Evolutionary conservation across 2,888 invertebrate species (phyloP).

Genomic region (Pristionchus mayeri): DNA sequence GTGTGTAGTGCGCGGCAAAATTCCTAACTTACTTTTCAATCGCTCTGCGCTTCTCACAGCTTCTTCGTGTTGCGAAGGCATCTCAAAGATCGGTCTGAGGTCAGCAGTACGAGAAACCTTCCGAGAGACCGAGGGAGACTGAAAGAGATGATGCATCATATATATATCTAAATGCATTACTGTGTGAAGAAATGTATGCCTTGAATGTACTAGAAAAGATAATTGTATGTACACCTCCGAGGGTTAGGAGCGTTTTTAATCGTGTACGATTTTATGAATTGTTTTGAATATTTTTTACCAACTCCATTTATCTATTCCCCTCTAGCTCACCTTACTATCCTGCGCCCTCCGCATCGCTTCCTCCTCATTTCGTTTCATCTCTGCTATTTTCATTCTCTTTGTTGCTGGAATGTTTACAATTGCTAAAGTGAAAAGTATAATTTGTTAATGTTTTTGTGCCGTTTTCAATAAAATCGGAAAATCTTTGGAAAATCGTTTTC

Average conservation of each 20-base stretch:
- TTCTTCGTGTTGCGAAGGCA: background rate
- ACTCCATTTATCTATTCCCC: no score
- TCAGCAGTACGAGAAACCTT: conserved; percentile 43
- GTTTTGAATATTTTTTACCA: no score
- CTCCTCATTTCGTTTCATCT: conserved; percentile 50
- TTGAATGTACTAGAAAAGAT: no score
- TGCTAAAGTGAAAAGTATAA: no score
- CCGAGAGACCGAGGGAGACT: conserved; percentile 28
- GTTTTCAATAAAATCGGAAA: no score
- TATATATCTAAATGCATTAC: no score
- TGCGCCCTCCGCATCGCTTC: background rate
- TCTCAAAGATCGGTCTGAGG: conserved; percentile 44
- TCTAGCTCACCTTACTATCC: background rate
- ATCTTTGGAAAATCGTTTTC: no score
- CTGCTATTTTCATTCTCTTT: conserved; percentile 55
- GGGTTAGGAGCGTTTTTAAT: no score
- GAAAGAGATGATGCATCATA: no score
- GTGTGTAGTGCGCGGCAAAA: background rate
- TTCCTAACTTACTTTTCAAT: conserved; percentile 38
- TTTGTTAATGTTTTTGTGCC: no score
- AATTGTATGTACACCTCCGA: no score
- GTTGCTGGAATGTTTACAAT: conserved; percentile 40
- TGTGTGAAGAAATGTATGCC: background rate
- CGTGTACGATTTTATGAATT: no score
- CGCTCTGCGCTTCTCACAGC: conserved; percentile 46